phyloP scores from a whole-genome alignment of 2,797 vertebrate genomes.

The Masticophis lateralis region DNA sequence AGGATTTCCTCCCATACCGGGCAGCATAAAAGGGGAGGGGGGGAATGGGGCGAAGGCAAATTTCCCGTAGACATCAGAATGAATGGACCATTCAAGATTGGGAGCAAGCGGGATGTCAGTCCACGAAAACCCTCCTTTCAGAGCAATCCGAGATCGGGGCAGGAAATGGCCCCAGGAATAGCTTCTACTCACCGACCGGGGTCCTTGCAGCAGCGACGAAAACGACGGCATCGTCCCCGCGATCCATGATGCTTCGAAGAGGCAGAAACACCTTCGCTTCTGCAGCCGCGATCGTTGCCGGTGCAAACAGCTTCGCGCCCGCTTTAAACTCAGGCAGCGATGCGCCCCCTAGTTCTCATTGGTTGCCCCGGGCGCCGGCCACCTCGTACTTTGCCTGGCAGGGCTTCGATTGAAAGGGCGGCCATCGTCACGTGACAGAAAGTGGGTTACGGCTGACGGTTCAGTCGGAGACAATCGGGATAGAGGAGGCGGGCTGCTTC shows the following conservation, averaged over 20 bases:
- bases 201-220: slow-evolving; percentile 88
- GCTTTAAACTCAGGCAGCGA: not conserved
- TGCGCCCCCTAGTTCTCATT: not conserved
- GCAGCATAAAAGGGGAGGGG: not conserved
- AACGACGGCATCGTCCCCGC: slow-evolving; percentile 74
- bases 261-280: no score
- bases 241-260: slow-evolving; percentile 37
- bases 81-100: not conserved
- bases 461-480: no score
- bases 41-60: not conserved
- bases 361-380: not conserved
- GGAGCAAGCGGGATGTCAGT: no score
- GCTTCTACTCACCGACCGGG: slow-evolving; percentile 79
- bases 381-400: not conserved
- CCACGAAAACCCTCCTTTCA: not conserved
- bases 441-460: not conserved
- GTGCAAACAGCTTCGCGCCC: no score
- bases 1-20: not conserved
- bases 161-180: not conserved
- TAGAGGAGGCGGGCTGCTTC: no score
- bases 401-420: not conserved
- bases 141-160: not conserved
- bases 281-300: accelerated
- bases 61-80: not conserved
- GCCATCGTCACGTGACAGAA: not conserved